These are phyloP conservation scores for Sesia apiformis DNA, from an alignment of 2,888 invertebrate genomes.

Conservation along the genomic window DNA sequence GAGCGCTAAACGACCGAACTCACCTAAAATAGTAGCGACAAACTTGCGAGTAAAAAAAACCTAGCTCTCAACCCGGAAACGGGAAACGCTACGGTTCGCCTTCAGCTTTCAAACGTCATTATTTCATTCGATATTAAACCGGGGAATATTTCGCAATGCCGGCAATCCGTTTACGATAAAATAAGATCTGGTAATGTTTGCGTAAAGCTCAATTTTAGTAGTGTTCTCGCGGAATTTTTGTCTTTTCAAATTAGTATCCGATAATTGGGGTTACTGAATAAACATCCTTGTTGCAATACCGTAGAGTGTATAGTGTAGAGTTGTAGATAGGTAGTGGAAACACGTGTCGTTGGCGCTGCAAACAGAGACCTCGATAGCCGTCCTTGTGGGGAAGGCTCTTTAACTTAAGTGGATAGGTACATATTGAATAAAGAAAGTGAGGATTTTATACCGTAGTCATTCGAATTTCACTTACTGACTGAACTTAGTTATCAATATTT, in stretches of 20 bases:
- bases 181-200: constrained; percentile 22
- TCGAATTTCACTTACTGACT: background rate
- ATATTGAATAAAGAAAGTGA: background rate
- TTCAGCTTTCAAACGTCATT: constrained; percentile 53
- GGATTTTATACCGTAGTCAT: background rate
- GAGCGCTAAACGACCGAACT: constrained; percentile 3
- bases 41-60: constrained; percentile 37
- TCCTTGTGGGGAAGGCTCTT: constrained; percentile 36
- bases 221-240: constrained; percentile 19
- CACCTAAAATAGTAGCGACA: constrained; percentile 21
- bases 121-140: constrained; percentile 48
- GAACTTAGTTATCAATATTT: background rate
- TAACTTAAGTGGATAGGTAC: constrained; percentile 12
- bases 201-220: constrained; percentile 41
- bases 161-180: constrained; percentile 21
- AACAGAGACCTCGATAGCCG: constrained; percentile 21
- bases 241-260: constrained; percentile 13
- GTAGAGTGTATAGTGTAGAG: constrained; percentile 24
- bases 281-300: constrained; percentile 23
- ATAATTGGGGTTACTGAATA: constrained; percentile 15
- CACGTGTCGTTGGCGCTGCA: background rate
- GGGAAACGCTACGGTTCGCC: constrained; percentile 43
- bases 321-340: background rate
- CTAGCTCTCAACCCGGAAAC: constrained; percentile 37
- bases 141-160: constrained; percentile 26